phyloP scores from a whole-genome alignment of 2,113 vertebrate genomes.

The Hippocampus zosterae region DNA sequence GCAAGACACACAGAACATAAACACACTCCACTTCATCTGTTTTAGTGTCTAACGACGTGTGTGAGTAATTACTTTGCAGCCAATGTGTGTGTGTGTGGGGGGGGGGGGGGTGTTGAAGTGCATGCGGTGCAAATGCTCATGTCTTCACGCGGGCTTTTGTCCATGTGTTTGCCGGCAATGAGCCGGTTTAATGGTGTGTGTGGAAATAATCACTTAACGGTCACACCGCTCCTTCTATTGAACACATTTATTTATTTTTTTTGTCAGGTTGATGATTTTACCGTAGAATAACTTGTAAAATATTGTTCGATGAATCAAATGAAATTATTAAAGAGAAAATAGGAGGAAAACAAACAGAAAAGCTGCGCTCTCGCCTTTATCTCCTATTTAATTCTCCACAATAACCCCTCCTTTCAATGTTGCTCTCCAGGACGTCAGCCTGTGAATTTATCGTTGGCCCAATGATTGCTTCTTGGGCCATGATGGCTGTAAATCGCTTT shows the following conservation, averaged over 20 bases:
- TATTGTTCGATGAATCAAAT: conserved; percentile 26
- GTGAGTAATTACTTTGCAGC: conserved; percentile 66
- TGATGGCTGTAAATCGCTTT: conserved; percentile 74
- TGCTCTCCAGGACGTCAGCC: conserved; percentile 61
- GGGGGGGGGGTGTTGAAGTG: conserved; percentile 36
- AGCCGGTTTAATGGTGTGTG: conserved; percentile 73
- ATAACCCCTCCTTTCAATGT: conserved; percentile 61
- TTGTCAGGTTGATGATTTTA: conserved; percentile 31
- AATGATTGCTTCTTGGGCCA: conserved; percentile 72
- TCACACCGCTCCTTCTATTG: conserved; percentile 53
- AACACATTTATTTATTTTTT: conserved; percentile 15
- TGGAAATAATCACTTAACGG: conserved; percentile 70
- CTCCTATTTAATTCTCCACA: conserved; percentile 61
- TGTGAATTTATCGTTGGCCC: conserved; percentile 74
- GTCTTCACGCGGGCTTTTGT: conserved; percentile 62
- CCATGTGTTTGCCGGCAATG: conserved; percentile 53
- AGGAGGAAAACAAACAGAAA: conserved; percentile 25
- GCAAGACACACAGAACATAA: conserved; percentile 60
- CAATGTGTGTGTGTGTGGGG: conserved; percentile 52
- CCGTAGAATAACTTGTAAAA: conserved; percentile 29
- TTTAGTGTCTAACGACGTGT: conserved; percentile 67
- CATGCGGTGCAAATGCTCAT: conserved; percentile 40
- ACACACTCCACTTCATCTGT: conserved; percentile 61
- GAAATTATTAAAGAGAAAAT: conserved; percentile 33
- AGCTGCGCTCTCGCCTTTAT: conserved; percentile 36